phyloP scores from a whole-genome alignment of 1,140 invertebrate species.

The Triops cancriformis region DNA sequence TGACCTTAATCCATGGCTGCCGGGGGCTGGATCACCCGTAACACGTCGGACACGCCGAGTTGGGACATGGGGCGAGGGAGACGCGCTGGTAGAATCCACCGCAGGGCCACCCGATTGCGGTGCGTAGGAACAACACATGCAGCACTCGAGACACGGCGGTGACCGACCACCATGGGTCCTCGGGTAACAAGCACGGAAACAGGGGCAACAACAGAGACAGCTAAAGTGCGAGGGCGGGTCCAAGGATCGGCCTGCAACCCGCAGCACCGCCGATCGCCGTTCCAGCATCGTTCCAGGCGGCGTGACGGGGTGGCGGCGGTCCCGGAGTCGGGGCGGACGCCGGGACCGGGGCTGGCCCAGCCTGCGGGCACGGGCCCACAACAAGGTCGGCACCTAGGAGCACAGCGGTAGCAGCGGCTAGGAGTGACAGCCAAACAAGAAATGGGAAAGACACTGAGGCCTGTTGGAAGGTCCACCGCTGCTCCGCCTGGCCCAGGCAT shows the following conservation, averaged over 20 bases:
- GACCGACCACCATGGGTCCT: neutral
- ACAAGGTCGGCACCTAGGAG: conserved; percentile 1
- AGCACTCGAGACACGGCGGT: neutral
- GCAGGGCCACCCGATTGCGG: neutral
- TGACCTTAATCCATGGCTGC: conserved; percentile 14
- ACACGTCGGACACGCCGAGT: neutral
- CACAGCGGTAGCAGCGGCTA: conserved; percentile 1
- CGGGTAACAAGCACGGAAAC: neutral
- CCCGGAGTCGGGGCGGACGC: conserved; percentile 13
- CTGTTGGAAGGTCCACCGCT: conserved; percentile 27
- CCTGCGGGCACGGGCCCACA: conserved; percentile 9
- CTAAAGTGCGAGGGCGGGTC: neutral
- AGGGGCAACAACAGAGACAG: neutral
- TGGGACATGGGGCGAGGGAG: neutral
- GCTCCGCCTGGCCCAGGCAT: conserved; percentile 28
- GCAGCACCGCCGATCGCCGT: conserved; percentile 17
- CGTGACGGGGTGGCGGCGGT: neutral
- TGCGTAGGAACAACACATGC: neutral
- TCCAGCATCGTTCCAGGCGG: conserved; percentile 13
- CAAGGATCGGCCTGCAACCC: conserved; percentile 16
- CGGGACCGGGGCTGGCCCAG: neutral
- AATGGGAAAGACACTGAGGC: conserved; percentile 18
- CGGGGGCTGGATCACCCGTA: neutral
- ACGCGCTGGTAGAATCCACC: neutral
- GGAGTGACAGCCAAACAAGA: conserved; percentile 19